Conservation (phyloP, 2,797 vertebrate species). For the Borostomias antarcticus region DNA sequence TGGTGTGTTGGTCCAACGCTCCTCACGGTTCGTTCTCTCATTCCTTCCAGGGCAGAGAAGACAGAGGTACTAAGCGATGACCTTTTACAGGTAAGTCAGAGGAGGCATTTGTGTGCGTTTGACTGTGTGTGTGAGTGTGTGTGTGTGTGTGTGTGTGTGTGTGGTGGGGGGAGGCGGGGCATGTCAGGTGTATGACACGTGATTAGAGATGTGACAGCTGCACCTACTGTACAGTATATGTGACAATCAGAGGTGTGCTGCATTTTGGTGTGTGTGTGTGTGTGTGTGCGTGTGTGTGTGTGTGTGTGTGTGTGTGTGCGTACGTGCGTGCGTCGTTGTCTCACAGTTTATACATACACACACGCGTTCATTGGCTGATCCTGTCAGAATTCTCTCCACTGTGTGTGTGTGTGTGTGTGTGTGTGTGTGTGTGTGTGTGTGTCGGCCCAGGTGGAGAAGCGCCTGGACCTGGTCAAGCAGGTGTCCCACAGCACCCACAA, state of each 20-base stretch:
- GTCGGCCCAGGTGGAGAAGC: constrained; percentile 89
- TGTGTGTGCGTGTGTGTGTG: not conserved
- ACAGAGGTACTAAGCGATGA: constrained; percentile 95
- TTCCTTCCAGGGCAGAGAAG: constrained; percentile 86
- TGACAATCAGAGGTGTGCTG: too few species aligned
- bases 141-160: constrained; percentile 6
- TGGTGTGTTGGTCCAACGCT: too few species aligned
- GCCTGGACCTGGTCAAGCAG: constrained; percentile 96
- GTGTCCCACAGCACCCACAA: constrained; percentile 98
- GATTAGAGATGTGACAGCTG: constrained; percentile 17
- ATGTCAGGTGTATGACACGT: constrained; percentile 20
- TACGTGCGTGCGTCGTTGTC: not conserved
- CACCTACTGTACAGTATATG: too few species aligned
- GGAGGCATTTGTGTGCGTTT: not conserved
- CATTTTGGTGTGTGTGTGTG: not conserved
- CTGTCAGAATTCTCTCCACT: not conserved
- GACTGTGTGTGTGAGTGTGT: constrained; percentile 3
- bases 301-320: not conserved
- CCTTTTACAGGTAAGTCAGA: constrained; percentile 87
- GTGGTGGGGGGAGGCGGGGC: too few species aligned
- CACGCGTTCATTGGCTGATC: not conserved
- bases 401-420: not conserved
- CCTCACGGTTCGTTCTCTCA: constrained; percentile 28
- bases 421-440: not conserved
- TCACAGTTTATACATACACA: too few species aligned